Base-by-base conservation (phyloP, 2,888 invertebrate genomes). In the Agrotis segetum region DNA sequence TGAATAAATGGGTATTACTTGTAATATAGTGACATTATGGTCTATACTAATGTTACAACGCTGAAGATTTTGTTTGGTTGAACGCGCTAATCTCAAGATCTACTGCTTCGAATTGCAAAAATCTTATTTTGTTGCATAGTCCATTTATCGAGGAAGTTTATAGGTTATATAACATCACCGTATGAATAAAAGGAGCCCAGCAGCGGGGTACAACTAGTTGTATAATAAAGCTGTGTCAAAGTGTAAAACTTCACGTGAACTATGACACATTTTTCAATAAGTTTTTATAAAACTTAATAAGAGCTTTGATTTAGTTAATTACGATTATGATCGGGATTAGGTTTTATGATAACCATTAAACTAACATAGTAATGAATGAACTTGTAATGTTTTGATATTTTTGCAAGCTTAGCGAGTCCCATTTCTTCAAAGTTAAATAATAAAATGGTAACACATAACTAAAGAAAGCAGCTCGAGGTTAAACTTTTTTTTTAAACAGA, bases 401-500 rank as follows among this genome's bases (percentile, higher is more conserved):
- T 44, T 3, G 1, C 21, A 11, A 16, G 1, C 5, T 17, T 3
- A 16, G 3, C 16, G n/a, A 29, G 16, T 55, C 11, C 7, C 6
- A 46, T 49, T 69, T 24, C 21, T 11, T 40, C 9, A 40, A 5
- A 6, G 14, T 5, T 9, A 9, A 40, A 21, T 7, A 40, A 67
- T 17, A 24, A 50, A 46, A 14, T 16, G 4, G 4, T 24, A 44
- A 21, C 55, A 21, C 13, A 14, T 40, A 44, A 52, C 21, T n/a
- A 53, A 82, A 64, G 60, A 77, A 82, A 82, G 64, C 55, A 40
- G 44, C 17, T 16, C 83, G 34, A 82, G 61, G 61, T 71, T 60
- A 74, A 40, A 60, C 21, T 47, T 82, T 66, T 63, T 64, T 34
- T n/a, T 63, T 52, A 21, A 47, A 53, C 19, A 14, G 9, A 11